Conservation (phyloP, 1,140 invertebrate genomes). For the Meloidogyne floridensis region DNA sequence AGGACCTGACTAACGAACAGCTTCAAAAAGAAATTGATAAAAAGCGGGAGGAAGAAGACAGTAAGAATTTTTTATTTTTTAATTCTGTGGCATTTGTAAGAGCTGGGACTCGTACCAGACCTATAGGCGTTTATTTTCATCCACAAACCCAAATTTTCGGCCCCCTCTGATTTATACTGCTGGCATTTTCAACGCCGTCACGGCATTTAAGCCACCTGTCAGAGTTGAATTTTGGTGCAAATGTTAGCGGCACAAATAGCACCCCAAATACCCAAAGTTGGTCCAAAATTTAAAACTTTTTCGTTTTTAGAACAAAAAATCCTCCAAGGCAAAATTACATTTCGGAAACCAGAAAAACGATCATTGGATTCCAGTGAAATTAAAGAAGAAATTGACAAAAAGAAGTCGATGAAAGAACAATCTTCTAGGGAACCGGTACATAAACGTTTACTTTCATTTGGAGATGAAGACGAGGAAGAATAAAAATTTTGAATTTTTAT, state of each 20-base stretch:
- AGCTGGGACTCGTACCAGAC: too few relatives aligned
- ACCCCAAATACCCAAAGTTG: background rate
- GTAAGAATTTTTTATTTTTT: slow-evolving; percentile 10
- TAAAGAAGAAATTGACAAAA: slow-evolving; percentile 21
- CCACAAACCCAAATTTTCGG: too few relatives aligned
- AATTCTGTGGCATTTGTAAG: too few relatives aligned
- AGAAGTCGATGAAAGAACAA: slow-evolving; percentile 16
- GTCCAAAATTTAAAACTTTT: slow-evolving; percentile 7
- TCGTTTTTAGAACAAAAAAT: slow-evolving; percentile 52
- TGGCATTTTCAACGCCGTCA: too few relatives aligned
- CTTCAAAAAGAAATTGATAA: slow-evolving; percentile 53
- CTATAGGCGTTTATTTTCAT: too few relatives aligned
- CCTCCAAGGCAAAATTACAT: slow-evolving; percentile 54
- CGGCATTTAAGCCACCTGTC: too few relatives aligned
- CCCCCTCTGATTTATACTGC: too few relatives aligned
- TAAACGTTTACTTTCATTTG: slow-evolving; percentile 52
- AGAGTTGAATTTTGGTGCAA: too few relatives aligned
- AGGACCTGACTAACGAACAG: slow-evolving; percentile 47
- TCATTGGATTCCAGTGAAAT: slow-evolving; percentile 1
- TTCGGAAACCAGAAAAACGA: slow-evolving; percentile 57
- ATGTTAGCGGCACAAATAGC: too few relatives aligned
- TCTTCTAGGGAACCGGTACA: slow-evolving; percentile 12
- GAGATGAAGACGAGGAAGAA: slow-evolving; percentile 57
- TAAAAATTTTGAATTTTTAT: slow-evolving; percentile 10
- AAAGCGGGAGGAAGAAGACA: slow-evolving; percentile 52